Conservation (phyloP, 2,797 vertebrate genomes). For the Urocyon cinereoargenteus region DNA sequence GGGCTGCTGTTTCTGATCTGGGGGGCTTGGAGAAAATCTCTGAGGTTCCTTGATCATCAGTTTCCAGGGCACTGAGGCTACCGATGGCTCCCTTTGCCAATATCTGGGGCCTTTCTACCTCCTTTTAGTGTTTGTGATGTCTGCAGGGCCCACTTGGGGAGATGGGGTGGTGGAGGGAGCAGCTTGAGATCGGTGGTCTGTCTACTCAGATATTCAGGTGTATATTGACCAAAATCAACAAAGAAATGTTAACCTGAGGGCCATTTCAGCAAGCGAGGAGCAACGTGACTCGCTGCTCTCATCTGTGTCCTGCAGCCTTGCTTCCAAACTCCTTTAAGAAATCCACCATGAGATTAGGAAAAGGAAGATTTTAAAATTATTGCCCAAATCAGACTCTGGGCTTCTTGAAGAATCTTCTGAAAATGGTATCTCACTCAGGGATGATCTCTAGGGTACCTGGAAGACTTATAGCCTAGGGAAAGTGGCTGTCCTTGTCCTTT, state of each 20-base stretch:
- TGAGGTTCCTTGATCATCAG: not conserved
- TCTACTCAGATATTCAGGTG: too few species aligned
- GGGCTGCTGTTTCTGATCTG: not conserved
- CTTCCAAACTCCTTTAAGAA: not conserved
- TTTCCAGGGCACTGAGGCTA: not conserved
- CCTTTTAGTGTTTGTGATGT: too few species aligned
- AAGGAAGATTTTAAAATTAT: not conserved
- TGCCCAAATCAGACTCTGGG: not conserved
- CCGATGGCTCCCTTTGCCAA: too few species aligned
- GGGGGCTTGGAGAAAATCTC: not conserved
- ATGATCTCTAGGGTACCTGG: not conserved
- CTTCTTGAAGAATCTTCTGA: not conserved
- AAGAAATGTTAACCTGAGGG: not conserved
- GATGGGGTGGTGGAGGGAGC: too few species aligned
- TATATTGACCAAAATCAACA: too few species aligned
- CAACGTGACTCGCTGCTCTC: not conserved
- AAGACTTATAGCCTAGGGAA: not conserved
- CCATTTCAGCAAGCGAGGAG: not conserved
- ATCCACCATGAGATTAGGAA: not conserved
- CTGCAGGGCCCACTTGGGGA: not conserved
- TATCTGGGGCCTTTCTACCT: not conserved
- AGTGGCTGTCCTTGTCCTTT: not conserved
- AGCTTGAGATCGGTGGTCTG: fast-evolving
- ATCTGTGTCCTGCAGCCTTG: too few species aligned
- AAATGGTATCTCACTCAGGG: not conserved